These are phyloP conservation scores for Anticlea derivata DNA, from an alignment of 2,888 invertebrate species.

Conservation along the genomic window DNA sequence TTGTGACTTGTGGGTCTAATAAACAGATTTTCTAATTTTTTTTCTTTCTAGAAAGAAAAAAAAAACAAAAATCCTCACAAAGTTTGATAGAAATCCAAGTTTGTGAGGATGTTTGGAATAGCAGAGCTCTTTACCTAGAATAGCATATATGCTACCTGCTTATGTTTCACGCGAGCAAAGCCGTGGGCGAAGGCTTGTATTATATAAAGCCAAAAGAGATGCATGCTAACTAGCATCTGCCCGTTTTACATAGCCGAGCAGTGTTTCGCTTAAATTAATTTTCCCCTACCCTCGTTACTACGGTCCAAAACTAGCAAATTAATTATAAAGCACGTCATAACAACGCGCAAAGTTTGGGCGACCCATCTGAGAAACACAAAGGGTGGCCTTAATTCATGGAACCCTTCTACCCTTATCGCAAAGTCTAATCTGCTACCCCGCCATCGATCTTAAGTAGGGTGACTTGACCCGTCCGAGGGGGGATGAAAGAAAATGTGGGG, in stretches of 20 bases:
- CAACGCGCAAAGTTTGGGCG: constrained; percentile 72
- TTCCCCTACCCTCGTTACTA: constrained; percentile 69
- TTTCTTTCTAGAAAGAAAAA: too few species aligned
- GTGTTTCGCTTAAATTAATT: constrained; percentile 66
- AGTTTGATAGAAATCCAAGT: too few species aligned
- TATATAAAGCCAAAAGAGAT: not conserved
- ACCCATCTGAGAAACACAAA: constrained; percentile 79
- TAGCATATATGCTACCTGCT: too few species aligned
- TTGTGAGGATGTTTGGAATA: too few species aligned
- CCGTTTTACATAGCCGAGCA: constrained; percentile 28
- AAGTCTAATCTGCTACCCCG: constrained; percentile 76
- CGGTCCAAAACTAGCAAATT: constrained; percentile 80
- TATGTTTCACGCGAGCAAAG: too few species aligned
- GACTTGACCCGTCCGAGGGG: constrained; percentile 73
- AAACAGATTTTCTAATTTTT: too few species aligned
- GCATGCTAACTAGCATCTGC: constrained; percentile 14
- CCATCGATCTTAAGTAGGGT: constrained; percentile 83
- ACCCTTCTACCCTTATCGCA: constrained; percentile 75
- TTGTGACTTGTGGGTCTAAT: too few species aligned
- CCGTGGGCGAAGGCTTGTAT: too few species aligned
- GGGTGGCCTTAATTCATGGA: constrained; percentile 69
- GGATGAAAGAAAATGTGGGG: constrained; percentile 79
- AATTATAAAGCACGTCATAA: constrained; percentile 83
- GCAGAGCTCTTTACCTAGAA: too few species aligned
- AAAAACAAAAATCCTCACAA: too few species aligned